phyloP scores from a whole-genome alignment of 2,888 invertebrate species.

The Heliconius erato region DNA sequence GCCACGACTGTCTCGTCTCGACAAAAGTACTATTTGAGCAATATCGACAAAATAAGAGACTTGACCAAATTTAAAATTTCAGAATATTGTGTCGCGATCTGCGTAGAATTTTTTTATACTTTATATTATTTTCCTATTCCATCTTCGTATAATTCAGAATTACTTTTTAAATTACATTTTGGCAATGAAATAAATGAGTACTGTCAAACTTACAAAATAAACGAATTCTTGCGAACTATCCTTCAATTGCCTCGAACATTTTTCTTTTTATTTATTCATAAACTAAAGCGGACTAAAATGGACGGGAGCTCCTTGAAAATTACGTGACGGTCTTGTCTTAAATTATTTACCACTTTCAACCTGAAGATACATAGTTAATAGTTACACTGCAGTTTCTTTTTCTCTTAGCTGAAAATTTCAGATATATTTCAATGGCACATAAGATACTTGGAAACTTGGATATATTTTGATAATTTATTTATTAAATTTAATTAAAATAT shows the following conservation, averaged over 20 bases:
- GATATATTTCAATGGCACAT: conserved; percentile 1
- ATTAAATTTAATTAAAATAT: not conserved
- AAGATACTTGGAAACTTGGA: not conserved
- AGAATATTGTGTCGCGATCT: too few species aligned
- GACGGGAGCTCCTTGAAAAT: conserved; percentile 77
- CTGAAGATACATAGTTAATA: conserved; percentile 62
- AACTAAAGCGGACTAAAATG: conserved; percentile 78
- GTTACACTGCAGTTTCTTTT: conserved; percentile 44
- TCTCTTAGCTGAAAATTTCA: conserved; percentile 48
- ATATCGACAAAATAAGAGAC: not conserved
- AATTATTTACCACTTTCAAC: conserved; percentile 73
- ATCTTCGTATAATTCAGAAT: not conserved
- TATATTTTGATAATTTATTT: not conserved
- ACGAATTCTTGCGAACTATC: conserved; percentile 60
- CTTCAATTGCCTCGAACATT: conserved; percentile 75
- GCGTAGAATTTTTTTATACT: not conserved
- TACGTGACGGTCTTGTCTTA: conserved; percentile 78
- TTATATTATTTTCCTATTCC: not conserved
- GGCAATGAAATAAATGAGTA: conserved; percentile 30
- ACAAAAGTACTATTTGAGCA: too few species aligned
- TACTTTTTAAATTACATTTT: not conserved
- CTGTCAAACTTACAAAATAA: conserved; percentile 57
- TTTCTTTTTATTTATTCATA: conserved; percentile 80
- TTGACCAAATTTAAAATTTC: not conserved
- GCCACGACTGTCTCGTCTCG: too few species aligned